Conservation (phyloP, 2,113 vertebrate genomes). For the Vulpes ferrilata region DNA sequence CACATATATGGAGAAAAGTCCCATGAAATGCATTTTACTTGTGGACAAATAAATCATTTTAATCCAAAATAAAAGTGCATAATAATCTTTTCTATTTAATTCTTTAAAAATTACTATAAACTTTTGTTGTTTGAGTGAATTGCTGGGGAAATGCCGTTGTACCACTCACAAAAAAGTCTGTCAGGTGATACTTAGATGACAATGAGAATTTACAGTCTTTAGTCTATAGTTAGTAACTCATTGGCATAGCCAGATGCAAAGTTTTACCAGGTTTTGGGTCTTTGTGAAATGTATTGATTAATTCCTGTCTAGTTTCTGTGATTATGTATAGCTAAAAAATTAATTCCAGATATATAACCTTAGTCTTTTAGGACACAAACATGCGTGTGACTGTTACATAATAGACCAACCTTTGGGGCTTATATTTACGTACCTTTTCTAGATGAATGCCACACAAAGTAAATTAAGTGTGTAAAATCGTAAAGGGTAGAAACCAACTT, state of each 20-base stretch:
- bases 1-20: neutral
- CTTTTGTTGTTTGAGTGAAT: neutral
- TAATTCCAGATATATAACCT: neutral
- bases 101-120: conserved; percentile 14
- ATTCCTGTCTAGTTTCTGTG: neutral
- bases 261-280: neutral
- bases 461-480: neutral
- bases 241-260: neutral
- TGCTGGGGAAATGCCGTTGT: neutral
- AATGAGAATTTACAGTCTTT: neutral
- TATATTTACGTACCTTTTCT: neutral
- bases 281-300: neutral
- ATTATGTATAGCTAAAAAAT: neutral
- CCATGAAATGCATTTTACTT: conserved; percentile 9
- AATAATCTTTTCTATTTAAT: neutral
- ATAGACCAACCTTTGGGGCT: neutral
- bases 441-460: neutral
- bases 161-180: neutral
- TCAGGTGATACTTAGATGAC: neutral
- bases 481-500: neutral
- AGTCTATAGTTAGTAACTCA: neutral
- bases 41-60: neutral
- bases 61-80: conserved; percentile 1
- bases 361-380: conserved; percentile 27
- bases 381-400: neutral